These are phyloP conservation scores for Argynnis bischoffii DNA, from an alignment of 2,888 invertebrate genomes.

Conservation along the genomic window DNA sequence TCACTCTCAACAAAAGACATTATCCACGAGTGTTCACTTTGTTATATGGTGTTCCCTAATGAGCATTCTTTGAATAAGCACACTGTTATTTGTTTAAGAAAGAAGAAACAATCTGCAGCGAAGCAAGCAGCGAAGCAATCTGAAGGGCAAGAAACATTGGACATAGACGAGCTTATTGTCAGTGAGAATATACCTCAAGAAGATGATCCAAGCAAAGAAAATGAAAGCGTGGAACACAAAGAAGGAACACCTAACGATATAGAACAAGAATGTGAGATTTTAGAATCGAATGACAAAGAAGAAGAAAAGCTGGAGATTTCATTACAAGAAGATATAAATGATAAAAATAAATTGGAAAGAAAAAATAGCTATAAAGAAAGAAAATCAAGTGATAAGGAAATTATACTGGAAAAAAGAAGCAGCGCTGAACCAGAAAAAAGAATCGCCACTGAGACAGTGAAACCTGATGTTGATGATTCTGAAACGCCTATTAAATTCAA, in stretches of 20 bases:
- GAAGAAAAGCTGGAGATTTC: neutral
- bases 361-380: constrained; percentile 1
- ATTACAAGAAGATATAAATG: neutral
- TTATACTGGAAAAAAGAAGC: constrained; percentile 24
- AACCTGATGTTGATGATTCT: neutral
- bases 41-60: constrained; percentile 80
- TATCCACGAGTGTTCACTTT: constrained; percentile 77
- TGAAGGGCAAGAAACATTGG: constrained; percentile 40
- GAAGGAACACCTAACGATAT: constrained; percentile 39
- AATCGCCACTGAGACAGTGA: neutral
- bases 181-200: constrained; percentile 41
- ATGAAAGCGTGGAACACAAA: constrained; percentile 37
- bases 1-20: constrained; percentile 74
- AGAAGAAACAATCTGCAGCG: constrained; percentile 64
- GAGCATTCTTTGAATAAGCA: constrained; percentile 77
- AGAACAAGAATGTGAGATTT: constrained; percentile 10
- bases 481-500: constrained; percentile 37
- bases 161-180: constrained; percentile 39
- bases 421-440: constrained; percentile 13
- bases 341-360: neutral
- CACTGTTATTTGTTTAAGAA: constrained; percentile 66
- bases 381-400: constrained; percentile 9
- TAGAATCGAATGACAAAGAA: constrained; percentile 8
- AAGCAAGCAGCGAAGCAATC: constrained; percentile 48
- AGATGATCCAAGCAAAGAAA: constrained; percentile 43